A percentile compares a stretch with the other conserved stretches of the same genome.
phyloP scores from a whole-genome alignment of 92 coral and sea anemone genomes.

The Scolanthus callimorphus region DNA sequence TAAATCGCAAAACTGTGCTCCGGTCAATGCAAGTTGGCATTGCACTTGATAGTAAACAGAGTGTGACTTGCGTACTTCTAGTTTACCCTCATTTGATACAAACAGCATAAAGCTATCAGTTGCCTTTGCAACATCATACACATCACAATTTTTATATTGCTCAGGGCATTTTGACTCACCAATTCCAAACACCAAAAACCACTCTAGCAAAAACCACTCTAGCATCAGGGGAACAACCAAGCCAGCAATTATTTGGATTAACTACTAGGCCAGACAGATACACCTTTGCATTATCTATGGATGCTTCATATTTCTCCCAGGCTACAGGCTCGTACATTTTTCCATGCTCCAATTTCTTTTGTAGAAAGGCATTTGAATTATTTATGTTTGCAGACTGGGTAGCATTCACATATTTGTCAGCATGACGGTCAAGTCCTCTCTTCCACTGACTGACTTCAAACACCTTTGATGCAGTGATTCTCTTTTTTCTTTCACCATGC shows the following conservation, averaged over 20 bases:
- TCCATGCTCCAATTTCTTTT: slow-evolving; percentile 50
- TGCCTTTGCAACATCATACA: slow-evolving; percentile 45
- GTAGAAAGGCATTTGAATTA: slow-evolving; percentile 17
- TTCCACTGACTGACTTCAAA: slow-evolving; percentile 52
- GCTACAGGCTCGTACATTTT: slow-evolving; percentile 59
- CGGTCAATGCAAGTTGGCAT: too few species aligned
- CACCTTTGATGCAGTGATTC: slow-evolving; percentile 47
- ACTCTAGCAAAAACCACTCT: slow-evolving; percentile 22
- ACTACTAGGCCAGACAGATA: slow-evolving; percentile 44
- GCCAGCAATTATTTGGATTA: slow-evolving; percentile 41
- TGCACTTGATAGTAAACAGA: slow-evolving; percentile 34
- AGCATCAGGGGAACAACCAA: slow-evolving; percentile 57
- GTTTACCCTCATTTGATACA: slow-evolving; percentile 27
- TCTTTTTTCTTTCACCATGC: slow-evolving; percentile 30
- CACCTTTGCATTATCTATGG: slow-evolving; percentile 36
- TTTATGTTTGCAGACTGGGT: background rate
- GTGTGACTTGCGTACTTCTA: slow-evolving; percentile 41
- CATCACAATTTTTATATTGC: slow-evolving; percentile 43
- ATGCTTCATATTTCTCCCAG: slow-evolving; percentile 33
- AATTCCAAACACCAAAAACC: slow-evolving; percentile 44
- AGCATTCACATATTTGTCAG: slow-evolving; percentile 40
- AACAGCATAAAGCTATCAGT: slow-evolving; percentile 37
- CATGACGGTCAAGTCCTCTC: slow-evolving; percentile 51
- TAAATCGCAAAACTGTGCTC: slow-evolving; percentile 46
- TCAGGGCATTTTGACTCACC: slow-evolving; percentile 66